Evolutionary conservation across 2,797 vertebrate genomes (phyloP), one percentile per base, ranked within the genome.

Genomic region (Gouania willdenowi): DNA sequence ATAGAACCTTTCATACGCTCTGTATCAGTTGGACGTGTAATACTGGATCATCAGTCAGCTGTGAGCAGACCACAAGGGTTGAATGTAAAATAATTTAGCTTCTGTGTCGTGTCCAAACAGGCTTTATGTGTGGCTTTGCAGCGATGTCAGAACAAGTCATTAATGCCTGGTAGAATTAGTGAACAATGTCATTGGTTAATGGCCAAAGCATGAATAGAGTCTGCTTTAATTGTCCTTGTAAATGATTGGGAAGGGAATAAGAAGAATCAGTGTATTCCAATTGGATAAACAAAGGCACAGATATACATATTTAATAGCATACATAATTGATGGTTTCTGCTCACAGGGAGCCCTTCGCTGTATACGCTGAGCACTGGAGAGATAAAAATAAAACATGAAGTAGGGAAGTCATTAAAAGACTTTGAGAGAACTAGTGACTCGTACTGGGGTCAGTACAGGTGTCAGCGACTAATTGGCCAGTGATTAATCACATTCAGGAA

Each of bases 291-390:
- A 83, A 85, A 84, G 77, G 74, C 66, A 76, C 55, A 57, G 74
- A 85, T 80, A 84, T 88, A 61, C 80, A 84, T 86, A 74, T 86
- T 88, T 87, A 84, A 86, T 79, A 44, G 54, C 33, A 82, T 86
- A 74, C 80, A 87, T 87, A 82, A 85, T 86, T 77, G 68, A 85
- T 85, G 11, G 0, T 59, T 85, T 82, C 77, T 1, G 68, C 84
- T 86, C 8, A 55, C 73, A 82, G 79, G 81, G 82, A 77, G 77
- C 83, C 80, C 67, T 84, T 77, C 81, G 77, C 83, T 66, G 69
- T 74, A 71, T 71, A 60, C 70, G 67, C 68, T 77, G 71, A 82
- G 77, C 59, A 66, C 72, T 60, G 65, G 60, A 80, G 81, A 83
- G 72, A 73, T 83, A 83, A 83, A 83, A 82, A 79, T 85, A 79